A percentile compares a stretch with the other conserved stretches of the same genome.
Conservation (phyloP, 1,140 invertebrate genomes). For the Anastrepha ludens region DNA sequence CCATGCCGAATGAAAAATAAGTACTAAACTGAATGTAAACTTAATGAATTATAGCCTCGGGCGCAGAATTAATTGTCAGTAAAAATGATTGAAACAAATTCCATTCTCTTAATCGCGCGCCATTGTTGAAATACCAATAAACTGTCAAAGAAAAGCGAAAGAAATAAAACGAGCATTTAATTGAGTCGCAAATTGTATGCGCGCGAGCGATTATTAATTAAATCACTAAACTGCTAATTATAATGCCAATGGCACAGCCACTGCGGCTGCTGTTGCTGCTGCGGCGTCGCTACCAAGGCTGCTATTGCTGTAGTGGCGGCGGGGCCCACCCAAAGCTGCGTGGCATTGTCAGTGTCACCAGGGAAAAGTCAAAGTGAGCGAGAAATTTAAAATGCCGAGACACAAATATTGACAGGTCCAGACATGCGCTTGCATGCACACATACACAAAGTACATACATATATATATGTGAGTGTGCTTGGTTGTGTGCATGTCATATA, state of each 20-base stretch:
- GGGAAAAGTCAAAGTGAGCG: not conserved
- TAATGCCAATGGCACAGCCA: conserved; percentile 38
- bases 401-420: conserved; percentile 42
- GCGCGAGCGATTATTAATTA: conserved; percentile 49
- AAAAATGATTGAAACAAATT: conserved; percentile 38
- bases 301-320: not conserved
- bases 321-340: not conserved
- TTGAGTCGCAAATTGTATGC: conserved; percentile 49
- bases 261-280: not conserved
- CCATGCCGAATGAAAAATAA: not conserved
- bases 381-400: conserved; percentile 14
- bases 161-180: not conserved
- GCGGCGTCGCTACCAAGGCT: not conserved
- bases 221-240: conserved; percentile 51
- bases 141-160: conserved; percentile 5
- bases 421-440: not conserved
- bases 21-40: not conserved
- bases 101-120: conserved; percentile 33
- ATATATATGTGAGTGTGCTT: no score
- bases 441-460: no score
- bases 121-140: conserved; percentile 20
- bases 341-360: not conserved
- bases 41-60: not conserved
- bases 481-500: not conserved
- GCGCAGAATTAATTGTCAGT: conserved; percentile 20